Base-by-base conservation (phyloP, 2,888 invertebrate species). In the Mythimna lalbum region DNA sequence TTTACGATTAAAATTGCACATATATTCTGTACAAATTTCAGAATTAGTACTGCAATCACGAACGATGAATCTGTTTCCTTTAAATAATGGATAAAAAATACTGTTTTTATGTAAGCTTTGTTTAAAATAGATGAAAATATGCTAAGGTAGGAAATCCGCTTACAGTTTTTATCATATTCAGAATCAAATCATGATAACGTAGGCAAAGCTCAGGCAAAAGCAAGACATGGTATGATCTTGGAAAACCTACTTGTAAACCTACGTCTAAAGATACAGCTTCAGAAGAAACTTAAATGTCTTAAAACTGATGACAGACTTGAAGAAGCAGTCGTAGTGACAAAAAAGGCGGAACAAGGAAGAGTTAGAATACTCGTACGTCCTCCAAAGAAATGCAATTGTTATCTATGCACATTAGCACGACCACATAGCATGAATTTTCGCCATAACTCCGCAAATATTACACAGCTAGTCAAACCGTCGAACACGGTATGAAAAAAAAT, bases 1-100 rank as follows among this genome's bases (percentile, higher is more conserved):
- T 81, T 66, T 73, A 76, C 61, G 62, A 75, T 78, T 63, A 17
- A 74, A 81, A 63, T 66, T 77, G 69, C 73, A 84, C 70, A 79
- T 36, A 62, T 71, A 72, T 81, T 75, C 72, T 63, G 27, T 72
- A 77, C 47, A 50, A 33, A 59, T 62, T 64, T 63, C 61, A 59
- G 69, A 72, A 69, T 79, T 77, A 56, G 73, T 75, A 82, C 12
- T 6, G 21, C 57, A 60, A 71, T 64, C 82, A 83, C 78, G 74
- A 21, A 75, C 73, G 31, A 33, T 72, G 73, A 73, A 47, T 73
- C 70, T 69, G 69, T 71, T 78, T 80, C 78, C 80, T 80, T 78
- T 79, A 76, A 69, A 68, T 56, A 43, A 73, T 39, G 12, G 23
- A 31, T 17, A 33, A 73, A 33, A 70, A 68, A 53, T 65, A 59